Base-by-base conservation (phyloP, 2,888 invertebrate species). In the Erannis defoliaria region DNA sequence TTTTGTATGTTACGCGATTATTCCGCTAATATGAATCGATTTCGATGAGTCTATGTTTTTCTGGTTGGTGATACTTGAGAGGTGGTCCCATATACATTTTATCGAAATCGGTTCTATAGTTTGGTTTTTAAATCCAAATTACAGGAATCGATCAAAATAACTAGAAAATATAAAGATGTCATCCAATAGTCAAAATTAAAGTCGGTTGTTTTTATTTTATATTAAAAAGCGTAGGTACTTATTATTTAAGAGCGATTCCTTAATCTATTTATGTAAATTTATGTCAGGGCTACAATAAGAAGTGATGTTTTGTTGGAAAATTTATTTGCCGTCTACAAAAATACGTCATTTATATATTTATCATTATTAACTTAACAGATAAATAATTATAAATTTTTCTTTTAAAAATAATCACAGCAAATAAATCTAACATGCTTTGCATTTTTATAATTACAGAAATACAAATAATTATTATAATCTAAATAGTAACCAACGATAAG, bases 241-340 rank as follows among this genome's bases (percentile, higher is more conserved):
- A n/a, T n/a, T n/a, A n/a, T 29, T 29, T 10, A 16, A 19, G 12
- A 67, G 64, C 67, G 68, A 68, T 73, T 71, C 64, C 53, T 66
- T 71, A 74, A 72, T 73, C 60, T 73, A n/a, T n/a, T 66, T 62
- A 70, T 73, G 69, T 53, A 70, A 74, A 74, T 70, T 48, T 38
- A 55, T 46, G 37, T 3, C 16, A 4, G 59, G 60, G 42, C 19
- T 33, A 51, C 55, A 75, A 68, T 63, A 76, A 80, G 19, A 42
- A 3, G 33, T 53, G 43, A 38, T 12, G 9, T 50, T 73, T 70
- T 72, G 66, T 71, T 75, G 69, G 68, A 82, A 82, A 82, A 75
- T 87, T 81, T 86, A 85, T 88, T 88, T 76, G 67, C 67, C 68
- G 64, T 79, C 74, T 71, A 87, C 78, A 89, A 89, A 89, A 89